These are phyloP conservation scores for Acronicta leporina DNA, from an alignment of 2,888 invertebrate genomes.

Conservation along the genomic window DNA sequence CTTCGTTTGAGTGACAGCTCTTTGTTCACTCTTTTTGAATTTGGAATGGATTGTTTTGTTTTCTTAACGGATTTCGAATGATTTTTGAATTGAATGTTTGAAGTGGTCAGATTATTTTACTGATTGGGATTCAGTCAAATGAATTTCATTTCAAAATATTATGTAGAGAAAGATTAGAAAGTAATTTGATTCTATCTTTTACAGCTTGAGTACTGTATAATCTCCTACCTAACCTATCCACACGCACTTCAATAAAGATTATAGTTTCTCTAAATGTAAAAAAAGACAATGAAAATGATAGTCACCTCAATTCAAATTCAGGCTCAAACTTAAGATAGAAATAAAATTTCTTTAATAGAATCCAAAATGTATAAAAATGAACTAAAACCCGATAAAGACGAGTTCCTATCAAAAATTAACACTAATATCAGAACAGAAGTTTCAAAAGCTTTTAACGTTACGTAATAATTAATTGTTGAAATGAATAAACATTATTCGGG, in stretches of 20 bases:
- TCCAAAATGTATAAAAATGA: conserved; percentile 41
- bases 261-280: conserved; percentile 9
- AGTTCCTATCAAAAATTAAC: conserved; percentile 38
- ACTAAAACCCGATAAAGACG: conserved; percentile 43
- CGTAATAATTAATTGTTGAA: conserved; percentile 59
- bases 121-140: conserved; percentile 23
- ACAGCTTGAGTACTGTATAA: background rate
- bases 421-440: conserved; percentile 48
- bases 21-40: conserved; percentile 65
- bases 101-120: conserved; percentile 24
- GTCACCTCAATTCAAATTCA: conserved; percentile 6
- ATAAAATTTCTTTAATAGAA: conserved; percentile 28
- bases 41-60: conserved; percentile 69
- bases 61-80: conserved; percentile 62
- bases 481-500: conserved; percentile 56
- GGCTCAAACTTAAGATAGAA: conserved; percentile 20
- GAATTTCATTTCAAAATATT: conserved; percentile 20
- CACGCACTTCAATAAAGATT: conserved; percentile 5
- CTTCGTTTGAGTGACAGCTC: conserved; percentile 78
- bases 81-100: conserved; percentile 38
- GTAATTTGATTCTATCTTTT: background rate
- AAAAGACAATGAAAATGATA: conserved; percentile 19
- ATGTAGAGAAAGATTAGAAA: background rate
- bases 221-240: background rate
- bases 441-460: conserved; percentile 52